Evolutionary conservation across 2,113 vertebrate genomes (phyloP), one percentile per base, ranked within the genome.

Genomic region (Condylura cristata): DNA sequence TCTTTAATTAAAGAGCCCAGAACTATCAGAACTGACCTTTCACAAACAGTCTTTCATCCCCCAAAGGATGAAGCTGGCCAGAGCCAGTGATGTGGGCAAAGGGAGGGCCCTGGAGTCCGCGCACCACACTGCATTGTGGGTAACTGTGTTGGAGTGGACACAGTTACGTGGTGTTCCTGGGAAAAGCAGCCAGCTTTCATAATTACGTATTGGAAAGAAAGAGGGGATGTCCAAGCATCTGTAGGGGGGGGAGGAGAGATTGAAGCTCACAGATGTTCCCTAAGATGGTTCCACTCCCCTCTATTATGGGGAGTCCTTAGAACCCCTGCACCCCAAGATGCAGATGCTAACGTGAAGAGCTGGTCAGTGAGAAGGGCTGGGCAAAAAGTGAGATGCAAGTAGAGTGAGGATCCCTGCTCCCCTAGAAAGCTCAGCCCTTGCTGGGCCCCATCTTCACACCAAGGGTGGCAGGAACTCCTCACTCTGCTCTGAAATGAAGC

Each of bases 1-100:
- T 92, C 37, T 10, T 96, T 90, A 3, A 80, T 96, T 88, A 93
- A 78, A 93, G 90, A 72, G n/a, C 53, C 68, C 48, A 0, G 86
- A 22, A 11, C 26, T 85, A 68, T 93, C 78, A 74, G 93, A 91
- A 63, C 11, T 34, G 2, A 12, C n/a, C 39, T 85, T 86, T 48
- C 66, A 5, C 24, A 51, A 1, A 32, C 30, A 32, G 6, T 10
- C 1, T 92, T 94, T 79, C 41, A 86, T 93, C 44, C 22, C 28
- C 18, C 10, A 5, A 56, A 30, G 53, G 22, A 60, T 30, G 74
- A 78, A 76, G 26, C 68, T 66, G 16, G 39, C 30, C 61, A 72
- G 46, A 89, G 34, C 39, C 30, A n/a, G 53, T 5, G 70, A 78
- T 8, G 3, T 0, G 46, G 20, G 6, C 22, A 2, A 20, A 48